Percentiles rank a stretch among this genome's conserved stretches.
phyloP scores from a whole-genome alignment of 2,797 vertebrate genomes.

The Halcyon smyrnensis region DNA sequence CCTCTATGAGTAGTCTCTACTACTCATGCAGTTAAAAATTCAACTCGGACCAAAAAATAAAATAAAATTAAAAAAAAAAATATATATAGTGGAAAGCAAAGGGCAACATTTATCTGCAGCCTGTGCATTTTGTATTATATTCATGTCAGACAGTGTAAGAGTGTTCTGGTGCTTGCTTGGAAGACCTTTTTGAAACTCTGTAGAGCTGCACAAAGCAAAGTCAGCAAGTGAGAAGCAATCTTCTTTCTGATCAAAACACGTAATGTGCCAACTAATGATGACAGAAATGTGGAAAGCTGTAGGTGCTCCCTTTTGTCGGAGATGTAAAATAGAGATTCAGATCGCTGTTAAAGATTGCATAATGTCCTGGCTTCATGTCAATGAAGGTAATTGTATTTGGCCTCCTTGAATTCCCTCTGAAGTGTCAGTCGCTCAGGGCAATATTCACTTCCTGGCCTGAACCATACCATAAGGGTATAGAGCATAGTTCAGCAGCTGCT shows the following conservation, averaged over 20 bases:
- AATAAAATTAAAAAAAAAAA: not conserved
- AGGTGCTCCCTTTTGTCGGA: slow-evolving; percentile 52
- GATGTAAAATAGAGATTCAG: slow-evolving; percentile 32
- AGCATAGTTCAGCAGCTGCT: not conserved
- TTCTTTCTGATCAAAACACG: slow-evolving; percentile 24
- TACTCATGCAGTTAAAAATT: not conserved
- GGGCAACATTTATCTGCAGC: not conserved
- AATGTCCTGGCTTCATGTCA: slow-evolving; percentile 28
- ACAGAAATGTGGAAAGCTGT: slow-evolving; percentile 50
- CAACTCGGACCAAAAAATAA: not conserved
- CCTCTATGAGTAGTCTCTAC: not conserved
- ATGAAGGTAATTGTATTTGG: not conserved
- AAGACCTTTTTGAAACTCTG: slow-evolving; percentile 3
- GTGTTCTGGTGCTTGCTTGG: slow-evolving; percentile 12
- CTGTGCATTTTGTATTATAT: not conserved
- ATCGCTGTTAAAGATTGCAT: slow-evolving; percentile 23
- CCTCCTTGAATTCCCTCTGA: not conserved
- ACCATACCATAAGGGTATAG: not conserved
- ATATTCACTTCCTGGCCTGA: not conserved
- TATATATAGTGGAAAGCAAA: not conserved
- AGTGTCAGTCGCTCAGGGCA: not conserved
- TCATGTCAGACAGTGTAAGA: not conserved
- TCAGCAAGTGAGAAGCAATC: not conserved
- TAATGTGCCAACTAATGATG: slow-evolving; percentile 5
- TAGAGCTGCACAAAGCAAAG: slow-evolving; percentile 28